Evolutionary conservation across 1,140 invertebrate species (phyloP).

Genomic region (Macrosteles quadrilineatus): DNA sequence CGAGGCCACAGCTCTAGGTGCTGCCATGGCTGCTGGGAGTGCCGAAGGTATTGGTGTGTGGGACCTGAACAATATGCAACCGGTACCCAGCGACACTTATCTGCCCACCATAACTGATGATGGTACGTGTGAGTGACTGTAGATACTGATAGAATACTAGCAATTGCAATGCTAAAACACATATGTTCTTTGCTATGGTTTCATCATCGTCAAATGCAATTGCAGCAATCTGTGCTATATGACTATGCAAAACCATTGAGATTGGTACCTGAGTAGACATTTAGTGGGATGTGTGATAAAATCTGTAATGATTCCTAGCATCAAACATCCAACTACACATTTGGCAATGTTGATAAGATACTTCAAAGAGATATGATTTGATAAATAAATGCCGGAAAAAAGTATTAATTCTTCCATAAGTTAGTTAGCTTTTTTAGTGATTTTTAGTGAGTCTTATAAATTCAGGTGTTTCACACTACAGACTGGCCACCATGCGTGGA

Average conservation of each 20-base stretch:
- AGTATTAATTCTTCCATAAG: too few relatives aligned
- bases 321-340: too few relatives aligned
- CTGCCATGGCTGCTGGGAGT: conserved; percentile 86
- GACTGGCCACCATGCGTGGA: too few relatives aligned
- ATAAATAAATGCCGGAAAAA: too few relatives aligned
- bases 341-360: too few relatives aligned
- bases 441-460: too few relatives aligned
- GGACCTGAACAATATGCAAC: conserved; percentile 53
- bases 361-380: too few relatives aligned
- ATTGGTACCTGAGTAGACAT: not conserved
- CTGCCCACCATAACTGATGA: conserved; percentile 69
- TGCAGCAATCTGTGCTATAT: not conserved
- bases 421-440: too few relatives aligned
- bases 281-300: not conserved
- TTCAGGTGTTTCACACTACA: too few relatives aligned
- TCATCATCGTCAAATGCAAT: not conserved
- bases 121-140: conserved; percentile 57
- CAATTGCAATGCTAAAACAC: not conserved
- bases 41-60: conserved; percentile 80
- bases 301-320: not conserved
- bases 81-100: conserved; percentile 77
- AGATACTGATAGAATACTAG: not conserved
- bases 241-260: not conserved
- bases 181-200: not conserved
- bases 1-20: conserved; percentile 90